Evolutionary conservation across 2,888 invertebrate species (phyloP).

Genomic region (Aromia moschata): DNA sequence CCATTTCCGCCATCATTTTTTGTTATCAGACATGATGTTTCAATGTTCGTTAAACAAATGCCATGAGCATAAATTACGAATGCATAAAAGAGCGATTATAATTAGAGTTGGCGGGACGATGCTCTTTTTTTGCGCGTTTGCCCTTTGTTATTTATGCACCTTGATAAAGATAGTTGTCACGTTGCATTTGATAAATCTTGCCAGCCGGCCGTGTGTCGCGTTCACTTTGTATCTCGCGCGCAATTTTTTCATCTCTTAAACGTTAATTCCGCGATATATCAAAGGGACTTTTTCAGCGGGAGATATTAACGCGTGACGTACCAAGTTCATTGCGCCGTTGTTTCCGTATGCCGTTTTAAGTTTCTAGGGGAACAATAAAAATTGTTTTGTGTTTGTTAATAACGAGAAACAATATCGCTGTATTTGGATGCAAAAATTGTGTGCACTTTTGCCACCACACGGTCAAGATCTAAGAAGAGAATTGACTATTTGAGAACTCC

Average conservation of each 20-base stretch:
- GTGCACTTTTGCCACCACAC: too few relatives aligned
- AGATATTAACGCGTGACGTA: slow-evolving; percentile 30
- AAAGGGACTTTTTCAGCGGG: slow-evolving; percentile 30
- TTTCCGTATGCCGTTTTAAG: slow-evolving; percentile 37
- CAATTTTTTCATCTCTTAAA: slow-evolving; percentile 43
- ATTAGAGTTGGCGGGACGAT: slow-evolving; percentile 11
- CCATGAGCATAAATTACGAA: slow-evolving; percentile 9
- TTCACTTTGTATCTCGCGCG: slow-evolving; percentile 28
- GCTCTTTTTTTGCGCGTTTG: slow-evolving; percentile 17
- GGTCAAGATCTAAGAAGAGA: too few relatives aligned
- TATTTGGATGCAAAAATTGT: too few relatives aligned
- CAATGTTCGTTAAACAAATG: slow-evolving; percentile 6
- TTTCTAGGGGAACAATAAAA: too few relatives aligned
- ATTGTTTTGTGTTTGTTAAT: too few relatives aligned
- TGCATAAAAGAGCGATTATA: slow-evolving; percentile 10
- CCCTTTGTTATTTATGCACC: slow-evolving; percentile 20
- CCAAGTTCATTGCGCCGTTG: slow-evolving; percentile 29
- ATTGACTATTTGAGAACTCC: too few relatives aligned
- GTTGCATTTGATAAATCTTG: slow-evolving; percentile 26
- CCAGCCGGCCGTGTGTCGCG: slow-evolving; percentile 9
- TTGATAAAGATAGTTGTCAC: slow-evolving; percentile 26
- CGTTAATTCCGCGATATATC: slow-evolving; percentile 41
- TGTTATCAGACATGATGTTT: neutral
- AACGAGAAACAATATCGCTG: too few relatives aligned
- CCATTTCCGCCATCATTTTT: too few relatives aligned